Evolutionary conservation across 2,797 vertebrate genomes (phyloP).

Genomic region (Caiman crocodilus): DNA sequence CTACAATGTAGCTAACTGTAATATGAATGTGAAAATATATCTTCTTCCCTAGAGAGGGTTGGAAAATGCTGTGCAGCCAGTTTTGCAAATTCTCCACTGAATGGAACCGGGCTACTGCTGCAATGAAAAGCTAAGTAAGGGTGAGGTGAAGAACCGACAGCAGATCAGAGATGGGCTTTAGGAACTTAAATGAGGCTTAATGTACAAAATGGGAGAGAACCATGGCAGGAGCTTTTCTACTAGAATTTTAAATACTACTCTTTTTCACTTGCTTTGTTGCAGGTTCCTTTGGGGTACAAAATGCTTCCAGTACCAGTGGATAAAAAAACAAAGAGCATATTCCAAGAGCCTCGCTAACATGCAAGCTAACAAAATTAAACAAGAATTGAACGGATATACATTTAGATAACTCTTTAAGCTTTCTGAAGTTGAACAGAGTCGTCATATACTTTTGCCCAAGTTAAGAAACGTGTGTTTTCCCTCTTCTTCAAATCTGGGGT

Average conservation of each 20-base stretch:
- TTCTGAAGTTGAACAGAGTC: neutral
- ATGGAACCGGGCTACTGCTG: neutral
- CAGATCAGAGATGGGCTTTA: neutral
- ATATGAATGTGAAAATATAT: neutral
- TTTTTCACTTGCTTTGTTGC: neutral
- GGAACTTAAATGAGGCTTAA: neutral
- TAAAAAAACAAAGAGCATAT: neutral
- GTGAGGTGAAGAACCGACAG: neutral
- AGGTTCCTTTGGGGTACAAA: neutral
- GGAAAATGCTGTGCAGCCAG: neutral
- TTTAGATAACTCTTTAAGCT: neutral
- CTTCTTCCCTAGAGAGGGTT: neutral
- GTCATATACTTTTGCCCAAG: neutral
- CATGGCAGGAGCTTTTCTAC: neutral
- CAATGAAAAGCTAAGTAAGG: neutral
- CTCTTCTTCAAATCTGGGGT: neutral
- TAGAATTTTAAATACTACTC: neutral
- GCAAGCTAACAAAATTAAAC: neutral
- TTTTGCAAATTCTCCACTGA: neutral
- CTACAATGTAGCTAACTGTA: slow-evolving; percentile 22
- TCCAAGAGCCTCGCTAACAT: neutral
- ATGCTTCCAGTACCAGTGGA: neutral
- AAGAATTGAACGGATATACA: neutral
- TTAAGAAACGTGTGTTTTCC: neutral
- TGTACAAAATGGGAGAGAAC: neutral